Evolutionary conservation across 2,888 invertebrate species (phyloP).

Genomic region (Drosophila emarginata): DNA sequence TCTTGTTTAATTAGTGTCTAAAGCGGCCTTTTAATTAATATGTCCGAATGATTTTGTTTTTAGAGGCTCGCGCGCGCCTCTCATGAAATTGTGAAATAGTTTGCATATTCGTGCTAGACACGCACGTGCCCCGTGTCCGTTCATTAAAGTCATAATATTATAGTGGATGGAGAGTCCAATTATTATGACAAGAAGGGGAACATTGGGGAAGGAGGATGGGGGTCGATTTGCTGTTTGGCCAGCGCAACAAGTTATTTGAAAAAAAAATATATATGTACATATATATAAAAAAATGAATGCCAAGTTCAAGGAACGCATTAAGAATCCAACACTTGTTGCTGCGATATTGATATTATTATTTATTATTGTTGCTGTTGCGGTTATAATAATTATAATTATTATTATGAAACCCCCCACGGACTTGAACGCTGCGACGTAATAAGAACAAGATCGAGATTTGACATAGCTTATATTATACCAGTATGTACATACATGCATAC

Average conservation of each 20-base stretch:
- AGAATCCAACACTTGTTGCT: conserved; percentile 35
- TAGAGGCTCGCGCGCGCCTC: conserved; percentile 4
- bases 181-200: background rate
- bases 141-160: background rate
- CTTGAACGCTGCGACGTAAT: conserved; percentile 46
- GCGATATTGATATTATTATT: conserved; percentile 1
- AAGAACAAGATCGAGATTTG: conserved; percentile 25
- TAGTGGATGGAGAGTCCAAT: conserved; percentile 29
- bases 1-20: conserved; percentile 41
- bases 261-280: background rate
- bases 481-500: background rate
- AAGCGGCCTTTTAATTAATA: conserved; percentile 38
- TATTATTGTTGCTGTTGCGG: background rate
- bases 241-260: conserved; percentile 49
- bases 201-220: background rate
- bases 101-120: conserved; percentile 45
- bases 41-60: conserved; percentile 20
- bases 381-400: conserved; percentile 21
- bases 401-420: conserved; percentile 21
- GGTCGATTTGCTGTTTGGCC: conserved; percentile 6
- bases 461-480: background rate
- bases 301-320: conserved; percentile 78
- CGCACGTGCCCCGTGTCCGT: conserved; percentile 47
- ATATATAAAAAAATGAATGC: conserved; percentile 25
- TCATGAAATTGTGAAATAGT: conserved; percentile 38